A percentile compares a stretch with the other conserved stretches of the same genome.
These are phyloP conservation scores for Albula glossodonta DNA, from an alignment of 2,113 vertebrate species.

Conservation along the genomic window DNA sequence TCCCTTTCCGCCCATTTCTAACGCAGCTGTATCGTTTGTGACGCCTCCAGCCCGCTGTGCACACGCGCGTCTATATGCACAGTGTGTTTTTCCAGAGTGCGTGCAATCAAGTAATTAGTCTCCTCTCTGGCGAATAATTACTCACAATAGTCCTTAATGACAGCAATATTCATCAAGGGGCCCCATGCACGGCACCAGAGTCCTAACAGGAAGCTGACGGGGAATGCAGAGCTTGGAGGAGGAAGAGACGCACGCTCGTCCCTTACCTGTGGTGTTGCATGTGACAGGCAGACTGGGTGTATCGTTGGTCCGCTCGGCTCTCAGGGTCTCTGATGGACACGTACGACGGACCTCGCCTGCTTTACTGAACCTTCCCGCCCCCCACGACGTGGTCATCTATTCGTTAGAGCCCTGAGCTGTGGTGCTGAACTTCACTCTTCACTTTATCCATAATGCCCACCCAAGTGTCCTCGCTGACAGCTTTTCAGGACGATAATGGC, in stretches of 20 bases:
- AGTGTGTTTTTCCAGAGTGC: neutral
- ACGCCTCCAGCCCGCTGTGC: neutral
- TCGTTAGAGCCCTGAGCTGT: too few relatives aligned
- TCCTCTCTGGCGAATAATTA: constrained; percentile 48
- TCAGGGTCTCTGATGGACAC: constrained; percentile 23
- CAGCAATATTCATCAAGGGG: constrained; percentile 49
- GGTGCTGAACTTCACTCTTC: too few relatives aligned
- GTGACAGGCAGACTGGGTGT: constrained; percentile 55
- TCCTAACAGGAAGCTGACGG: constrained; percentile 40
- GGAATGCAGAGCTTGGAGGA: constrained; percentile 47
- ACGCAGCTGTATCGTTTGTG: neutral
- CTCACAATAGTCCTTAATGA: constrained; percentile 54
- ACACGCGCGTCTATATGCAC: neutral
- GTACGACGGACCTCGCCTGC: constrained; percentile 45
- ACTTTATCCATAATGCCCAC: too few relatives aligned
- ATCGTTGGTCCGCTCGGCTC: constrained; percentile 43
- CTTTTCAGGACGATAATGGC: too few relatives aligned
- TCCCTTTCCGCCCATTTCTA: neutral
- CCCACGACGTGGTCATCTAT: too few relatives aligned
- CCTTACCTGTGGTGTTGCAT: constrained; percentile 52
- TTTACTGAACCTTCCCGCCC: constrained; percentile 22
- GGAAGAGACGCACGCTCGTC: constrained; percentile 55
- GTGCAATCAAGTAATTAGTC: constrained; percentile 42
- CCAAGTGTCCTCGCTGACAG: too few relatives aligned
- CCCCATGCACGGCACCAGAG: constrained; percentile 27